Base-by-base conservation (phyloP, 2,888 invertebrate species). In the Orthosia gothica region DNA sequence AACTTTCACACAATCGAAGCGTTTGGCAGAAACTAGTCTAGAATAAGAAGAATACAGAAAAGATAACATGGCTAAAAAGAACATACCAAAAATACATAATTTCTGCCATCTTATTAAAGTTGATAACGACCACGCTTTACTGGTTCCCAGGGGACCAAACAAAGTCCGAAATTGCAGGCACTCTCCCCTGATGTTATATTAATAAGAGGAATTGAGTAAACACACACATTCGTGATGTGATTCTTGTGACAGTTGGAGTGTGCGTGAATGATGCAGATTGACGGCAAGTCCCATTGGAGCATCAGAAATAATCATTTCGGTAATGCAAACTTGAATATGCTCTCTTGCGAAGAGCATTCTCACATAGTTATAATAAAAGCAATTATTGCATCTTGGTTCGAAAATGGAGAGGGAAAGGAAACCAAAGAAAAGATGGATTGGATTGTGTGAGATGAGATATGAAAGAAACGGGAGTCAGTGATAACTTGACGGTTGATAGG, bases 151-250 rank as follows among this genome's bases (percentile, higher is more conserved):
- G 68, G 70, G 82, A 58, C 9, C 55, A 70, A 26, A 79, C 79
- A 66, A 65, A 67, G 72, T 61, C 81, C 70, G 45, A 62, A 65
- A 69, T 78, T 74, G 55, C 74, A 62, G 32, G 52, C 58, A 32
- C 49, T 52, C 59, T 65, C 83, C 82, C 64, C 50, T 74, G 61
- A 70, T 68, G 67, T 74, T 78, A 61, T 74, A 59, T 69, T 77
- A 74, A 74, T 79, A 74, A 68, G 58, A 74, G 40, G 49, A 68
- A 74, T 79, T 62, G 32, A 70, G 79, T 68, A 65, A 79, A 81
- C 79, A 67, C 69, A 69, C 64, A 71, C 65, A 63, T 12, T 26
- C n/a, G 3, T 52, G 52, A 26, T n/a, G n/a, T n/a, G n/a, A n/a
- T n/a, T n/a, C n/a, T n/a, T 59, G 23, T 59, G 49, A 61, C 64